A percentile compares a stretch with the other conserved stretches of the same genome.
These are phyloP conservation scores for Pyrocephalus nanus DNA, from an alignment of 2,797 vertebrate species.

Conservation along the genomic window DNA sequence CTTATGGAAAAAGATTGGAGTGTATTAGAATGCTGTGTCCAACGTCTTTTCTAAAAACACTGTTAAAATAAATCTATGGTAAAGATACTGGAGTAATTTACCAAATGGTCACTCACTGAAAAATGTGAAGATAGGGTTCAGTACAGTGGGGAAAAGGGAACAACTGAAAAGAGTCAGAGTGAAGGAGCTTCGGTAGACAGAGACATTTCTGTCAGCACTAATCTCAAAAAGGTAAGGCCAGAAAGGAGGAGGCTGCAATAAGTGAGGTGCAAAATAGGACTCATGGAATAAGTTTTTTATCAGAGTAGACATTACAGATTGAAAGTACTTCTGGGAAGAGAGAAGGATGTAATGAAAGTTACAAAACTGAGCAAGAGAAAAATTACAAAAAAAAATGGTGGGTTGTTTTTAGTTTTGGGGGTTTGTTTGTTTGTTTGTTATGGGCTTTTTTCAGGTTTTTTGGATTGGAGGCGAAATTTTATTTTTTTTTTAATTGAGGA, in stretches of 20 bases:
- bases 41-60: not conserved
- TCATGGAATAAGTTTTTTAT: not conserved
- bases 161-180: not conserved
- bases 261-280: not conserved
- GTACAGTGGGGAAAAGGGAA: not conserved
- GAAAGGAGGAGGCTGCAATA: not conserved
- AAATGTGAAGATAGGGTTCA: not conserved
- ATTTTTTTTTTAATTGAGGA: not conserved
- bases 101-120: not conserved
- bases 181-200: not conserved
- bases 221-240: not conserved
- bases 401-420: too few species aligned
- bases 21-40: not conserved
- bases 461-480: too few species aligned
- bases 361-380: not conserved
- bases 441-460: too few species aligned
- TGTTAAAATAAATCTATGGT: not conserved
- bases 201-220: not conserved
- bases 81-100: not conserved
- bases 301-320: not conserved
- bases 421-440: too few species aligned
- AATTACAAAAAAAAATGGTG: not conserved
- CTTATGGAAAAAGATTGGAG: not conserved
- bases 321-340: not conserved
- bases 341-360: not conserved